A percentile compares a stretch with the other conserved stretches of the same genome.
Evolutionary conservation across 2,113 vertebrate genomes (phyloP).

Genomic region (Paracanthobrama guichenoti): DNA sequence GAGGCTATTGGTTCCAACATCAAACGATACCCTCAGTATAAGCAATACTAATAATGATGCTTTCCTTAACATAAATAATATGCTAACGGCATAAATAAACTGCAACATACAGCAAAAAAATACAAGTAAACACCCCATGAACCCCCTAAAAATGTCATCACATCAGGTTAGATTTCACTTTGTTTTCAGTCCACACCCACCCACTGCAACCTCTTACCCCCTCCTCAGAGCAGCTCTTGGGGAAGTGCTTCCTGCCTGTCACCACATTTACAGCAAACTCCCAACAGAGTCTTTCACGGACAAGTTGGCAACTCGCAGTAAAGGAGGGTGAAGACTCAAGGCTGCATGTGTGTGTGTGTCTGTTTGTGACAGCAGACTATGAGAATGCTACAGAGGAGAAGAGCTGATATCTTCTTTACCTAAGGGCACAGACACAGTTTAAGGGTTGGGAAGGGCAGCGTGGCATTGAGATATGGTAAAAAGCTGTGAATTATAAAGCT

Average conservation of each 20-base stretch:
- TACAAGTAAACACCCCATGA: neutral
- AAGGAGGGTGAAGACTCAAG: slow-evolving; percentile 46
- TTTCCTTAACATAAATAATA: neutral
- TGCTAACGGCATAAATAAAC: neutral
- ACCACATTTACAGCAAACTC: slow-evolving; percentile 52
- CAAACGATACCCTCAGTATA: neutral
- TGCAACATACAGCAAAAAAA: neutral
- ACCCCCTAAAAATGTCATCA: slow-evolving; percentile 11
- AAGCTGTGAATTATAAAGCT: slow-evolving; percentile 36
- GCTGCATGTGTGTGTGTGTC: neutral
- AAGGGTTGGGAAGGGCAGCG: slow-evolving; percentile 18
- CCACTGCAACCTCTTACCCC: slow-evolving; percentile 28
- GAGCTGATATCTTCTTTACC: slow-evolving; percentile 43
- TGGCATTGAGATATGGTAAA: slow-evolving; percentile 35
- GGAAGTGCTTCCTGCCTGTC: slow-evolving; percentile 45
- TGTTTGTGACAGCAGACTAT: slow-evolving; percentile 40
- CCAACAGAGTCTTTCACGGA: slow-evolving; percentile 43
- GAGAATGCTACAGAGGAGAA: slow-evolving; percentile 23
- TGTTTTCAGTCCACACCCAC: neutral
- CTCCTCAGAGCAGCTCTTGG: slow-evolving; percentile 12
- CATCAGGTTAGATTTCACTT: slow-evolving; percentile 33
- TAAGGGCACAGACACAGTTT: slow-evolving; percentile 28
- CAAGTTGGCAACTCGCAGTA: slow-evolving; percentile 46
- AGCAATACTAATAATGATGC: neutral
- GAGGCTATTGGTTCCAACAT: neutral